A percentile compares a stretch with the other conserved stretches of the same genome.
phyloP scores from a whole-genome alignment of 2,888 invertebrate species.

The Biston betularia region DNA sequence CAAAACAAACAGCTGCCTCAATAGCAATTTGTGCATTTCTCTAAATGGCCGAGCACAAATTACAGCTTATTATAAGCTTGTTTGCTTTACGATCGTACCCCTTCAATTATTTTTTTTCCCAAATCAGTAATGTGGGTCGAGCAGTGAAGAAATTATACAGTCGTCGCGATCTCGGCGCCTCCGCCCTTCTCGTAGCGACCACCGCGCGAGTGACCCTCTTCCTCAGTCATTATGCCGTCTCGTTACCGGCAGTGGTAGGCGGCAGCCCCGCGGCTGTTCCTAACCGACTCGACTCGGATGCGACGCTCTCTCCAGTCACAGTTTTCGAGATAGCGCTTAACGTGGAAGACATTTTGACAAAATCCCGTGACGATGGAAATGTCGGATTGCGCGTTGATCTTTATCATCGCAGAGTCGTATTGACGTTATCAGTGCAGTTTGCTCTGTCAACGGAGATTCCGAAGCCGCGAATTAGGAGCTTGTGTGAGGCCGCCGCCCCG shows the following conservation, averaged over 20 bases:
- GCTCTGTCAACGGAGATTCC: constrained; percentile 29
- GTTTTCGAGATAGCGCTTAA: background rate
- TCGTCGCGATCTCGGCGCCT: constrained; percentile 77
- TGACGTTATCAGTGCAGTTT: constrained; percentile 22
- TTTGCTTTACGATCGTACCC: constrained; percentile 86
- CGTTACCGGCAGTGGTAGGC: constrained; percentile 57
- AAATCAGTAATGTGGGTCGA: constrained; percentile 83
- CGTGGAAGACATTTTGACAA: background rate
- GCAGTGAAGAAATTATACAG: constrained; percentile 84
- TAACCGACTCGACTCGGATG: constrained; percentile 13
- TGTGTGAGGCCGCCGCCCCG: constrained; percentile 49
- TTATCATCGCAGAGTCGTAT: constrained; percentile 4
- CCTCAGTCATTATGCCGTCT: constrained; percentile 59
- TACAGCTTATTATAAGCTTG: constrained; percentile 87
- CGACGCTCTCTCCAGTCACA: constrained; percentile 9
- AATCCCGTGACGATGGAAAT: background rate
- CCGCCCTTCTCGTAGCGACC: constrained; percentile 63
- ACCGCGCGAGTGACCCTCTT: constrained; percentile 47
- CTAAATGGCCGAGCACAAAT: constrained; percentile 86
- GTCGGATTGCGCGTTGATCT: constrained; percentile 9
- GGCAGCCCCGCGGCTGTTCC: constrained; percentile 42
- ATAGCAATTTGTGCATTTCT: constrained; percentile 85
- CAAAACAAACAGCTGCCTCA: constrained; percentile 85
- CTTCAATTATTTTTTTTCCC: constrained; percentile 84
- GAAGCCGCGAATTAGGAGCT: constrained; percentile 42